Base-by-base conservation (phyloP, 2,797 vertebrate genomes). In the Prionace glauca region DNA sequence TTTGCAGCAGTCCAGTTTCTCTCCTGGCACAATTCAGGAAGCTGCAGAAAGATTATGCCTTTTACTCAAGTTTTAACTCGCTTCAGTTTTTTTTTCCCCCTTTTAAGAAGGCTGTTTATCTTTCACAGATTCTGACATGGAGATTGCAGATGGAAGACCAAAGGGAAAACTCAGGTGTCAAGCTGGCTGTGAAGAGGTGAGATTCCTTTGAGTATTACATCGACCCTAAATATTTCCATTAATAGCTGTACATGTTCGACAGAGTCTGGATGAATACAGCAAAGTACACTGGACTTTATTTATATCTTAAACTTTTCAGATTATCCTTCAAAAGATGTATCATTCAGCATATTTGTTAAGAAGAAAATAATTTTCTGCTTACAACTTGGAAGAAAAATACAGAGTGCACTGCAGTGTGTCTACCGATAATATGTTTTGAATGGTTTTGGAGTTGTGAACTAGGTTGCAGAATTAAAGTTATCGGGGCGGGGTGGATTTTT, bases 41-140 rank as follows among this genome's bases (percentile, higher is more conserved):
- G 22, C 36, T 41, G 67, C 65, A 41, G 62, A 41, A 67, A 20
- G 20, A 69, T 41, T 22, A 92, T 22, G 18, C 62, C 1, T 65
- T n/a, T 91, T n/a, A 9, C 20, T 92, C n/a, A 69, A 69, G 90
- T 92, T 67, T 92, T 69, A 92, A 69, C 9, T 67, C 16, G 9
- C 2, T 69, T 91, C 60, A 41, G 11, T n/a, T 81, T 32, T n/a
- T n/a, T 36, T 41, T 41, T 1, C 11, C 50, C 50, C 50, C 5
- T 56, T 91, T 92, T 24, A 92, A 36, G 90, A 36, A 41, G 16
- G 36, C 65, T 92, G n/a, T 92, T 67, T 77, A 9, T 60, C 93
- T 32, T 71, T 60, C 71, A 9, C 71, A 95, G 93, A 95, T 77
- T 95, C 93, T 95, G 93, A 95, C 71, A 74, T 77, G 93, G 93